Conservation (phyloP, 2,888 invertebrate species). For the Monoplex corrugatus region DNA sequence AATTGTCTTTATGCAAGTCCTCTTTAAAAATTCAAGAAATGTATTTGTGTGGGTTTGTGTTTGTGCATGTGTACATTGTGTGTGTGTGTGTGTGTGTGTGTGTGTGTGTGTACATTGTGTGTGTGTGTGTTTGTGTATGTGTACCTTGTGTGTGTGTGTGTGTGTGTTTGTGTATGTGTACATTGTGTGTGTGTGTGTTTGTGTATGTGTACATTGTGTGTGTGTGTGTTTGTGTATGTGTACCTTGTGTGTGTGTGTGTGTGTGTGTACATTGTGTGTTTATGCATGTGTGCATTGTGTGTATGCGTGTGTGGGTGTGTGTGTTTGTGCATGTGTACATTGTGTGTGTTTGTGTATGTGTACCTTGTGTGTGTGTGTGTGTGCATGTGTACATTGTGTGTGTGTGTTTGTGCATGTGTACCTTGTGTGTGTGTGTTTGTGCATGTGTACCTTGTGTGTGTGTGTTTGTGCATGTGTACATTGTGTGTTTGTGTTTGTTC, state of each 20-base stretch:
- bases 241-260: not conserved
- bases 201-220: not conserved
- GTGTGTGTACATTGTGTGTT: no score
- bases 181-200: not conserved
- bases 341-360: not conserved
- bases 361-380: not conserved
- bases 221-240: not conserved
- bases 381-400: no score
- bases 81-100: not conserved
- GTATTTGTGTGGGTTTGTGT: no score
- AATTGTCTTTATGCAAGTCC: no score
- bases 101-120: not conserved
- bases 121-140: not conserved
- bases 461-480: not conserved
- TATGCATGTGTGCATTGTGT: no score
- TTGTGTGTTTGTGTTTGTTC: not conserved
- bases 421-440: not conserved
- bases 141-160: not conserved
- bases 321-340: not conserved
- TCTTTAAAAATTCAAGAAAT: no score
- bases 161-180: not conserved
- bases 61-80: no score
- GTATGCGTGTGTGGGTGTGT: not conserved
- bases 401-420: not conserved
- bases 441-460: no score